A percentile compares a stretch with the other conserved stretches of the same genome.
Evolutionary conservation across 2,888 invertebrate species (phyloP).

Genomic region (Dryobotodes eremita): DNA sequence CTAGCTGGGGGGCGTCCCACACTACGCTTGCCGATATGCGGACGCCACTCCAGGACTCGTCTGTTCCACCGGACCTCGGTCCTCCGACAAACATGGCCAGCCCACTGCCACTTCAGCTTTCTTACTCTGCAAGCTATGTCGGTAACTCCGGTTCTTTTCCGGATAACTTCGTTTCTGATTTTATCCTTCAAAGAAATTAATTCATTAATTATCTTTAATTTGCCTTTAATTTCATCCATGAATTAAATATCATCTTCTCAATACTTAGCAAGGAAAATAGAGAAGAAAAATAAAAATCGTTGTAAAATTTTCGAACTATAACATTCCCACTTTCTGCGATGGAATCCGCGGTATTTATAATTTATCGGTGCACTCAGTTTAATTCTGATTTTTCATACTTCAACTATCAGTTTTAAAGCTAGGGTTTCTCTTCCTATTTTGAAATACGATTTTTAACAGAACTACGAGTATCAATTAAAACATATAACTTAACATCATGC

Average conservation of each 20-base stretch:
- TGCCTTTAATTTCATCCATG: neutral
- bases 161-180: no score
- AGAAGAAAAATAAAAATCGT: neutral
- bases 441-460: neutral
- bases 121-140: no score
- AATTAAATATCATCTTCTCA: neutral
- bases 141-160: no score
- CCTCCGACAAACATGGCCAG: no score
- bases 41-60: no score
- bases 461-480: neutral
- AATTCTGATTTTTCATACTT: neutral
- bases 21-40: no score
- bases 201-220: neutral
- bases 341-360: slow-evolving; percentile 5
- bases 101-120: no score
- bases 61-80: no score
- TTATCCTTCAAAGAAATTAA: no score
- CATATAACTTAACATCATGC: neutral
- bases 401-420: neutral
- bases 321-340: neutral
- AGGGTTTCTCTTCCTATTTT: neutral
- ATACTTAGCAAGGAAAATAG: neutral
- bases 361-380: slow-evolving; percentile 1
- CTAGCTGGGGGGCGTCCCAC: no score
- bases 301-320: neutral